Percentiles rank a stretch among this genome's conserved stretches.
Evolutionary conservation across 2,797 vertebrate genomes (phyloP).

Genomic region (Cuniculus paca): DNA sequence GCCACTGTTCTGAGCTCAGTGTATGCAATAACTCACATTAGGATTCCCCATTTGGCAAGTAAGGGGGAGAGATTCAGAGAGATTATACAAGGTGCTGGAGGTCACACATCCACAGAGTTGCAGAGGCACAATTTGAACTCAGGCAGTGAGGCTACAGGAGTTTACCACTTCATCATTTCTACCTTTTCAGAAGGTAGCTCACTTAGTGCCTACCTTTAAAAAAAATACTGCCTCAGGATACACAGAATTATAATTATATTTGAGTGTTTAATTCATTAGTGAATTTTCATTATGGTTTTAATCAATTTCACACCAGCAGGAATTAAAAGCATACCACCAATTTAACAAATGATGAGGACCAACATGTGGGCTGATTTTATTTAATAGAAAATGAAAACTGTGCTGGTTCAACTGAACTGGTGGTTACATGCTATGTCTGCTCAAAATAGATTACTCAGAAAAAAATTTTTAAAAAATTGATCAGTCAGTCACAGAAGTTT

Average conservation of each 20-base stretch:
- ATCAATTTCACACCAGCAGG: background rate
- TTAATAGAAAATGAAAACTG: conserved; percentile 9
- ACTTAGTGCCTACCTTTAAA: background rate
- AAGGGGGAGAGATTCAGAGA: background rate
- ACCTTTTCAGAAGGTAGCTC: background rate
- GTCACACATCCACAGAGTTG: background rate
- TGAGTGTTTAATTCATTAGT: conserved; percentile 6
- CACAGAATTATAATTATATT: background rate
- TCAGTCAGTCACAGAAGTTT: background rate
- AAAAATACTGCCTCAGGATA: background rate
- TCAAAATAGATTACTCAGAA: conserved; percentile 22
- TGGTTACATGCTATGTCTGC: background rate
- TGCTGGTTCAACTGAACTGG: conserved; percentile 30
- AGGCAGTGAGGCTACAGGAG: background rate
- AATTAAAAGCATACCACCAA: conserved; percentile 40
- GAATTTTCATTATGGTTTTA: conserved; percentile 6
- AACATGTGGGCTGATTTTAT: background rate
- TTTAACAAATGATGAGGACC: background rate
- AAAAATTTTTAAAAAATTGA: too few species aligned
- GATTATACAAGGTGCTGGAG: background rate
- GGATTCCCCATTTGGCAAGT: background rate
- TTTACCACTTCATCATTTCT: background rate
- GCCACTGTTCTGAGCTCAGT: background rate
- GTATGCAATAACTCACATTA: background rate
- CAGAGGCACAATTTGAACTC: background rate